These are phyloP conservation scores for Axea sp. DNA, from an alignment of 2,888 invertebrate species.

Conservation along the genomic window DNA sequence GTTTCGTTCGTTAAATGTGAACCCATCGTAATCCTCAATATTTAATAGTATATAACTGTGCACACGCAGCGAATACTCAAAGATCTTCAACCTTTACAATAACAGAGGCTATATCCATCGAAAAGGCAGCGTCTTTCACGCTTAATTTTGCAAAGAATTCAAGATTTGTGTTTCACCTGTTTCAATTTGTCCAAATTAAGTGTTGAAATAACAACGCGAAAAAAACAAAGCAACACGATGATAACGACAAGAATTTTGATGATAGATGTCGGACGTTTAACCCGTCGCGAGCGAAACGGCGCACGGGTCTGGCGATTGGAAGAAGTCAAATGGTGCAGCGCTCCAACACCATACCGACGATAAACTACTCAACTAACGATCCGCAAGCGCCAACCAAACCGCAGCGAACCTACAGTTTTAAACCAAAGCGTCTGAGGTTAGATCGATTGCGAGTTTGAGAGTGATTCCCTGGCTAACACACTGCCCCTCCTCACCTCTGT, in stretches of 20 bases:
- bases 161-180: slow-evolving; percentile 19
- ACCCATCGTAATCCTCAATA: too few species aligned
- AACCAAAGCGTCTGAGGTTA: slow-evolving; percentile 78
- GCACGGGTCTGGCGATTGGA: slow-evolving; percentile 70
- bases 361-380: slow-evolving; percentile 72
- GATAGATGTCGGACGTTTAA: slow-evolving; percentile 77
- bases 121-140: slow-evolving; percentile 9
- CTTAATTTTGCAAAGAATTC: slow-evolving; percentile 40
- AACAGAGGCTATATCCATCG: too few species aligned
- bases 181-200: slow-evolving; percentile 1
- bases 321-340: slow-evolving; percentile 74
- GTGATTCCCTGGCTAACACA: slow-evolving; percentile 69
- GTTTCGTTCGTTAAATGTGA: too few species aligned
- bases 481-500: too few species aligned
- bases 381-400: slow-evolving; percentile 75
- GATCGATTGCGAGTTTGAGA: slow-evolving; percentile 69
- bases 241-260: slow-evolving; percentile 65
- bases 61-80: too few species aligned
- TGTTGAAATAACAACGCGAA: slow-evolving; percentile 3
- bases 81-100: too few species aligned
- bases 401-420: slow-evolving; percentile 77
- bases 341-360: slow-evolving; percentile 75
- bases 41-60: too few species aligned
- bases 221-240: slow-evolving; percentile 32
- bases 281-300: slow-evolving; percentile 75